Evolutionary conservation across 1,140 invertebrate genomes (phyloP).

Genomic region (Trachymyrmex septentrionalis): DNA sequence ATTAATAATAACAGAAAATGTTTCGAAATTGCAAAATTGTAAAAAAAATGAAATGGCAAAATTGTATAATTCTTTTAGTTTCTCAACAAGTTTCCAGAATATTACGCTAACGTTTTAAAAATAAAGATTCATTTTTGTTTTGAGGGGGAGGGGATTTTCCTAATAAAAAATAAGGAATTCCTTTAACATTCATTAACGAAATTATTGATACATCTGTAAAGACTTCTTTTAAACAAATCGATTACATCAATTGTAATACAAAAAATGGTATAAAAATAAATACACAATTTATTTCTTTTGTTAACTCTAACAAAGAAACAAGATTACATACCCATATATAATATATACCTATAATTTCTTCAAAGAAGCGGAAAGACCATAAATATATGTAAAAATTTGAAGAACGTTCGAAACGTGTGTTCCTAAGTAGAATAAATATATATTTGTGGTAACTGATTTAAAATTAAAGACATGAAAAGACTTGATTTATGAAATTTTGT

Average conservation of each 20-base stretch:
- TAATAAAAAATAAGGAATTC: neutral
- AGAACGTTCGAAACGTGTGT: neutral
- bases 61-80: neutral
- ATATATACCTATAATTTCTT: neutral
- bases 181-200: neutral
- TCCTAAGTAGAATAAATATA: neutral
- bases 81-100: neutral
- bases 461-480: neutral
- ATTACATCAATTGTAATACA: neutral
- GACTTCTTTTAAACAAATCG: neutral
- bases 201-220: neutral
- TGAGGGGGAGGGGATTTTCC: neutral
- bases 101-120: neutral
- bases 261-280: slow-evolving; percentile 57
- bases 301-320: slow-evolving; percentile 27
- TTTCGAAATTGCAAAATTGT: neutral
- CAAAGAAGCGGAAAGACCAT: slow-evolving; percentile 24
- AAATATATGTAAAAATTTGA: neutral
- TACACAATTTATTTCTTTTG: slow-evolving; percentile 59
- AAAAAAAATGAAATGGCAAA: neutral
- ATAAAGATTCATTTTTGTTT: neutral
- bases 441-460: slow-evolving; percentile 9
- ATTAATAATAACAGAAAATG: neutral
- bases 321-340: neutral
- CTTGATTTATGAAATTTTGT: neutral